Evolutionary conservation across 2,113 vertebrate species (phyloP).

Genomic region (Murina feae): DNA sequence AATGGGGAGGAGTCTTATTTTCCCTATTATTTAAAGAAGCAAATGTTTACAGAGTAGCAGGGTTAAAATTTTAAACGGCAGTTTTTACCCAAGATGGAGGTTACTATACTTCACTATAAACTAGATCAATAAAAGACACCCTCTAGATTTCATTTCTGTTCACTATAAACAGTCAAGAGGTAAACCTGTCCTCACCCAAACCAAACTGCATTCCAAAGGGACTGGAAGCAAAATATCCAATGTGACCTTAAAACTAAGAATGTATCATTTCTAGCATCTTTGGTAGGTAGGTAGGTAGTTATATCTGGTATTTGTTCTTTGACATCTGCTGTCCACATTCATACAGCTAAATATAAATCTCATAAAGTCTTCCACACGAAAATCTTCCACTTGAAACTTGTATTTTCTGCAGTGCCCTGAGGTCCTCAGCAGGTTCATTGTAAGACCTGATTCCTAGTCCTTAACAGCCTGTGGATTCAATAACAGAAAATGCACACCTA

Average conservation of each 20-base stretch:
- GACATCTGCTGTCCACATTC: not conserved
- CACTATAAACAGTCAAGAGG: not conserved
- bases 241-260: slow-evolving; percentile 4
- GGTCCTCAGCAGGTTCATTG: not conserved
- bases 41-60: too few species aligned
- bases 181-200: not conserved
- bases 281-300: not conserved
- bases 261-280: slow-evolving; percentile 3
- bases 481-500: not conserved
- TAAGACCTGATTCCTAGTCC: not conserved
- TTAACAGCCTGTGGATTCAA: not conserved
- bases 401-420: not conserved
- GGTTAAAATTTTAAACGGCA: too few species aligned
- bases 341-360: not conserved
- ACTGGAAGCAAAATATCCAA: not conserved
- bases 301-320: not conserved
- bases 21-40: too few species aligned
- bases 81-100: too few species aligned
- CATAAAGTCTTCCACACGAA: not conserved
- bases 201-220: not conserved
- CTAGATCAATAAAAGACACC: not conserved
- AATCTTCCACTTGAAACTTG: not conserved
- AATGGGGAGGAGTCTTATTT: too few species aligned
- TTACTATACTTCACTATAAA: not conserved
- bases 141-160: not conserved